Percentiles rank a stretch among this genome's conserved stretches.
These are phyloP conservation scores for Butastur rufipennis DNA, from an alignment of 2,113 vertebrate genomes.

Conservation along the genomic window DNA sequence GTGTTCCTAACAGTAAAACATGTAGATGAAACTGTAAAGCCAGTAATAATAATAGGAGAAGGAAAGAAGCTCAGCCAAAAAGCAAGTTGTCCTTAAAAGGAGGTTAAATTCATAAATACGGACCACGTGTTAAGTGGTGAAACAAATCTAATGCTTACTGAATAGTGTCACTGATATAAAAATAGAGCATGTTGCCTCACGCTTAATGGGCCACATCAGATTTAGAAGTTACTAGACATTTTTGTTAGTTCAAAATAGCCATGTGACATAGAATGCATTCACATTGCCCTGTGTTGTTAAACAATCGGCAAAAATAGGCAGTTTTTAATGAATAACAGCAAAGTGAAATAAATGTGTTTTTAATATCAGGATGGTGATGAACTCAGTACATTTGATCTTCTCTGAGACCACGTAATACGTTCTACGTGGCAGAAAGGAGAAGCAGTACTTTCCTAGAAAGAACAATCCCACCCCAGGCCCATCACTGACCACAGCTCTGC, in stretches of 20 bases:
- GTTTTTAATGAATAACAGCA: background rate
- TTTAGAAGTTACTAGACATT: background rate
- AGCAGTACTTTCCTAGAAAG: background rate
- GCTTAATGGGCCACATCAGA: background rate
- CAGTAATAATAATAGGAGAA: slow-evolving; percentile 22
- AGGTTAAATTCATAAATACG: slow-evolving; percentile 45
- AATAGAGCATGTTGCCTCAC: slow-evolving; percentile 22
- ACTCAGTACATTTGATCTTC: background rate
- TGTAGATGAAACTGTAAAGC: slow-evolving; percentile 24
- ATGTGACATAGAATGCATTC: background rate
- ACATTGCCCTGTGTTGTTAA: background rate
- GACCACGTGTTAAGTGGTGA: slow-evolving; percentile 23
- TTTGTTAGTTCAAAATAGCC: background rate
- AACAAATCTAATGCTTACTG: slow-evolving; percentile 34
- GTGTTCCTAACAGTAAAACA: background rate
- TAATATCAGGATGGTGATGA: background rate
- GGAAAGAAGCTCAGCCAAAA: background rate
- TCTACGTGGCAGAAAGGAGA: background rate
- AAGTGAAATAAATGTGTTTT: background rate
- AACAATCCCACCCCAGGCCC: background rate
- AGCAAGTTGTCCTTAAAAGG: slow-evolving; percentile 55
- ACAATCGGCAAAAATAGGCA: background rate
- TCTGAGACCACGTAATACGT: rapidly evolving
- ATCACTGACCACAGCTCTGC: background rate
- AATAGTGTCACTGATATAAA: slow-evolving; percentile 37